Conservation (phyloP, 1,140 invertebrate species). For the Pemphigus obesinymphae region DNA sequence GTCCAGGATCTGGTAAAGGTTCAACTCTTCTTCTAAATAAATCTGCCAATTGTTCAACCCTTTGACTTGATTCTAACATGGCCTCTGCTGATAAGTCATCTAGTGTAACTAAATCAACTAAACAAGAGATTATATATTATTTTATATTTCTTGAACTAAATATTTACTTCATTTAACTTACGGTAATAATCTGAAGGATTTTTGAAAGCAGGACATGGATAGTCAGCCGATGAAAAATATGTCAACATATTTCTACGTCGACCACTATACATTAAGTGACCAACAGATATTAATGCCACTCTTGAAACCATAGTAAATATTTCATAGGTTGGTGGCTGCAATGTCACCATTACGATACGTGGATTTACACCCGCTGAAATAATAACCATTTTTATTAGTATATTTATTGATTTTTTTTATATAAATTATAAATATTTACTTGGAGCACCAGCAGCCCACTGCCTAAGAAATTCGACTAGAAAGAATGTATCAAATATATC, state of each 20-base stretch:
- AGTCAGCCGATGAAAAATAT: constrained; percentile 89
- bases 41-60: constrained; percentile 84
- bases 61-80: constrained; percentile 86
- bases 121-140: constrained; percentile 44
- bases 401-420: neutral
- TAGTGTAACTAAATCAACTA: constrained; percentile 88
- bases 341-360: constrained; percentile 81
- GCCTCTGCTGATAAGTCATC: constrained; percentile 89
- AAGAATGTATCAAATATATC: constrained; percentile 96
- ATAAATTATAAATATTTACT: constrained; percentile 47
- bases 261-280: constrained; percentile 85
- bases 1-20: constrained; percentile 67
- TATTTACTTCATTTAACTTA: constrained; percentile 55
- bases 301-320: constrained; percentile 89
- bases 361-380: constrained; percentile 49
- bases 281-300: constrained; percentile 80
- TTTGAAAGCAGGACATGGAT: constrained; percentile 91
- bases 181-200: constrained; percentile 95
- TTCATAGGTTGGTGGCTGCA: constrained; percentile 91
- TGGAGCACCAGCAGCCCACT: constrained; percentile 82
- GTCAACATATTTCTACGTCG: constrained; percentile 80
- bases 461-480: constrained; percentile 84
- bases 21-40: constrained; percentile 65
- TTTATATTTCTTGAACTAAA: neutral
- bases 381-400: constrained; percentile 18